Evolutionary conservation across 2,888 invertebrate genomes (phyloP), one percentile per base, ranked within the genome.

Genomic region (Pardosa pseudoannulata): DNA sequence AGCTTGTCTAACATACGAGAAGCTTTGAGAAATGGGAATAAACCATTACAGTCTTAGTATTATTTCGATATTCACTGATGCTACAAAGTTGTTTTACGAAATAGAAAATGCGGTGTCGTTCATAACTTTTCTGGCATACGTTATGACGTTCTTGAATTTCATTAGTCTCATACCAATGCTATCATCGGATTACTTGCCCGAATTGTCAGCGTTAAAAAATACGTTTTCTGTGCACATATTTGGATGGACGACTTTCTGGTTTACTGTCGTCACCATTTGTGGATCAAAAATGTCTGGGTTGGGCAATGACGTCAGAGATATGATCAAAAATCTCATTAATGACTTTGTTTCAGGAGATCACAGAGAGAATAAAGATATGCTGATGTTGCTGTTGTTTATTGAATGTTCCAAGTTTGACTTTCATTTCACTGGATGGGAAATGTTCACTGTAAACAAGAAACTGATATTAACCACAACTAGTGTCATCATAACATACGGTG

Each of bases 401-500:
- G 39, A 36, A 1, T 56, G 74, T 13, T 27, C 68, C 3, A 74
- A 81, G 16, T 36, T 74, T 16, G 56, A 68, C 23, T 23, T 81
- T 19, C 2, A 19, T 2, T 81, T 81, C n/a, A 74, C 68, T 2
- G 74, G 68, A 0, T 81, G 74, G 68, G 68, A 74, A 3, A 81
- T 74, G 81, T 81, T 81, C 65, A 9, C 39, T 0, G 68, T 81
- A 0, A 39, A 81, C 27, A 81, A 68, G 41, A 74, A 39, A 41
- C 28, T 81, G 11, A 65, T 81, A 41, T 62, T 81, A 6, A 74
- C 67, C 0, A 81, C 74, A n/a, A n/a, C 50, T 41, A 68, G 81
- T 11, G 74, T 81, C 9, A 19, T 81, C 23, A 62, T 74, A 9
- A 74, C 81, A 1, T 81, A 81, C 11, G 81, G 81, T 7, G 81